These are phyloP conservation scores for Cosmia trapezina DNA, from an alignment of 2,888 invertebrate species.

Conservation along the genomic window DNA sequence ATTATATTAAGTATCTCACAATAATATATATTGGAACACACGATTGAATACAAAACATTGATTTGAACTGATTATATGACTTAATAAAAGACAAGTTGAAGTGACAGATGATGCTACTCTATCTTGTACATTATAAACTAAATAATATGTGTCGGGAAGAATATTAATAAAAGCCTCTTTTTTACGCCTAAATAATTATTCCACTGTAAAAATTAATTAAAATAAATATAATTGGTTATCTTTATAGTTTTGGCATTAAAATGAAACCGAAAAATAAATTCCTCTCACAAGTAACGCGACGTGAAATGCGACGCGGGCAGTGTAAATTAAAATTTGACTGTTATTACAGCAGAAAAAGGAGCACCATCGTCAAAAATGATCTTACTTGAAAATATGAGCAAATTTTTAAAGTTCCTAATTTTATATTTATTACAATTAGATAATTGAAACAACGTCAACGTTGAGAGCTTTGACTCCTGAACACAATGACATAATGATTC, in stretches of 20 bases:
- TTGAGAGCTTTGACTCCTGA: background rate
- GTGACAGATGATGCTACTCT: background rate
- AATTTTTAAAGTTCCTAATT: background rate
- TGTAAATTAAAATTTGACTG: background rate
- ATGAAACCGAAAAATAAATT: background rate
- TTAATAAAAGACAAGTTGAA: background rate
- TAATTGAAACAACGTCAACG: background rate
- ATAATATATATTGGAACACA: slow-evolving; percentile 5
- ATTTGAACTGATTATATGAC: background rate
- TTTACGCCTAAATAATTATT: too few species aligned
- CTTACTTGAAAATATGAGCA: background rate
- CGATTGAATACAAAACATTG: background rate
- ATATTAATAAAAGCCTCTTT: background rate
- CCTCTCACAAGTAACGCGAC: too few species aligned
- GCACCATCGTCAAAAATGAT: background rate
- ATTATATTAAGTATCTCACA: slow-evolving; percentile 9
- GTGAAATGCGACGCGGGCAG: too few species aligned
- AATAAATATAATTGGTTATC: background rate
- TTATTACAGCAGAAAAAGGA: background rate
- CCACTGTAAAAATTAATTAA: background rate
- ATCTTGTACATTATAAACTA: background rate
- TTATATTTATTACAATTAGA: background rate
- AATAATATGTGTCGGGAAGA: background rate
- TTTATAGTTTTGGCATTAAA: background rate
- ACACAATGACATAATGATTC: too few species aligned